Percentiles rank a stretch among this genome's conserved stretches.
Evolutionary conservation across 2,797 vertebrate genomes (phyloP).

Genomic region (Thamnophis elegans): DNA sequence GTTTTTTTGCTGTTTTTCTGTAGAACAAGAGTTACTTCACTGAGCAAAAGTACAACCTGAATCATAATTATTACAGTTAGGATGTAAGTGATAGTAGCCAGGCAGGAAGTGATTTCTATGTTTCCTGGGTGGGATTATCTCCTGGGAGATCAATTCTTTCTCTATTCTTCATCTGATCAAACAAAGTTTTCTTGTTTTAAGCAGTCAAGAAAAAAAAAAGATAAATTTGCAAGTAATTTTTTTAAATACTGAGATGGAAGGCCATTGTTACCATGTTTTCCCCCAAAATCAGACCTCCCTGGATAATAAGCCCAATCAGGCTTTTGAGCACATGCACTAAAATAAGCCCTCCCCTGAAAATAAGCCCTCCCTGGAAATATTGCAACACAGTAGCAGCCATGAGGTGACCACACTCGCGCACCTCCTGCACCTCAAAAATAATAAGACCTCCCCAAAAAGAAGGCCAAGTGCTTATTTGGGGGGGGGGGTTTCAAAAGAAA

Average conservation of each 20-base stretch:
- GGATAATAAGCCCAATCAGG: too few relatives aligned
- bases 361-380: too few relatives aligned
- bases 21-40: background rate
- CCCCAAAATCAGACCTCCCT: too few relatives aligned
- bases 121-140: background rate
- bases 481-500: too few relatives aligned
- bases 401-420: too few relatives aligned
- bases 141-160: background rate
- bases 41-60: background rate
- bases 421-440: too few relatives aligned
- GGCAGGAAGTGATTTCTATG: background rate
- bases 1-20: background rate
- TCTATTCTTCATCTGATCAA: background rate
- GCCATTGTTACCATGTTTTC: background rate
- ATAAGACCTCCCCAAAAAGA: too few relatives aligned
- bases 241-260: background rate
- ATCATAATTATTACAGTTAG: background rate
- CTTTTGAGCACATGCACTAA: too few relatives aligned
- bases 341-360: too few relatives aligned
- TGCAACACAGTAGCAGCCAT: too few relatives aligned
- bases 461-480: too few relatives aligned
- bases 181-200: background rate
- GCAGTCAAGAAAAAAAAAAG: background rate
- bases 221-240: background rate
- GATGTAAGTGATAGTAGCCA: background rate